These are phyloP conservation scores for Lagodon rhomboides DNA, from an alignment of 2,797 vertebrate species.

Conservation along the genomic window DNA sequence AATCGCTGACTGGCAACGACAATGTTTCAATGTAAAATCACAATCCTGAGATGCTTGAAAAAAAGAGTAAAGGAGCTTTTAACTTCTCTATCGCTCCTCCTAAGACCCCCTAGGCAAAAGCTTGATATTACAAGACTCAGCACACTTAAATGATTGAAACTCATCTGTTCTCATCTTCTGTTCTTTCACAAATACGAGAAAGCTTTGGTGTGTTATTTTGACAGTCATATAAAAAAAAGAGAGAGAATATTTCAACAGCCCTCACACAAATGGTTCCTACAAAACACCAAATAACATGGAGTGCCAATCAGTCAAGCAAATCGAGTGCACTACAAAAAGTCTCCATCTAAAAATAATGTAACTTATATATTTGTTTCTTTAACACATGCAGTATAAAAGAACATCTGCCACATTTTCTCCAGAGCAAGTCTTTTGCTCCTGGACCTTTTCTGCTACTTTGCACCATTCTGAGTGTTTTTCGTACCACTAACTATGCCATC, in stretches of 20 bases:
- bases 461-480: not conserved
- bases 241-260: conserved; percentile 19
- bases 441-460: not conserved
- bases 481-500: not conserved
- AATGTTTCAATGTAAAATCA: not conserved
- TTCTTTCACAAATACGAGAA: conserved; percentile 30
- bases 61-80: conserved; percentile 12
- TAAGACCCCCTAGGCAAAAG: conserved; percentile 8
- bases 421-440: not conserved
- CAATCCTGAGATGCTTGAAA: not conserved
- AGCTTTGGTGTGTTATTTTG: conserved; percentile 26
- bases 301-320: conserved; percentile 13
- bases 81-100: conserved; percentile 2
- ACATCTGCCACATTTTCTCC: not conserved
- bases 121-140: conserved; percentile 28
- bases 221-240: conserved; percentile 20
- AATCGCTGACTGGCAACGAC: not conserved
- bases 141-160: conserved; percentile 38
- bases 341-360: not conserved
- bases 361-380: not conserved
- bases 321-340: not conserved
- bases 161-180: conserved; percentile 38
- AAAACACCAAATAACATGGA: conserved; percentile 11
- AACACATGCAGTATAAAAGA: not conserved
- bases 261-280: conserved; percentile 1